Percentiles rank a stretch among this genome's conserved stretches.
Evolutionary conservation across 1,140 invertebrate species (phyloP).

Genomic region (Aethina tumida): DNA sequence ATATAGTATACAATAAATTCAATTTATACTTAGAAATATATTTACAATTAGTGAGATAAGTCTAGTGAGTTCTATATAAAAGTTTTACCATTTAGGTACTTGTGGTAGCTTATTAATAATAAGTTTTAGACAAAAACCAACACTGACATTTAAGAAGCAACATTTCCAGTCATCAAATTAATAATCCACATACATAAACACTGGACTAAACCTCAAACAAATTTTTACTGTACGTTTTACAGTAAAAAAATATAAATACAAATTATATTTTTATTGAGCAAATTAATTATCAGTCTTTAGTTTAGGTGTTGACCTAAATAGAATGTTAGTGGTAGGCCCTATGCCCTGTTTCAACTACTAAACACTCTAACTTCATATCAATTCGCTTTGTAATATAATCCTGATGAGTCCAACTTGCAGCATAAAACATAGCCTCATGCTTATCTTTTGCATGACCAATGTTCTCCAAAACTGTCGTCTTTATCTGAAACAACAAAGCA

Average conservation of each 20-base stretch:
- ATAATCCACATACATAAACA: too few species aligned
- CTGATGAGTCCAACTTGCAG: constrained; percentile 29
- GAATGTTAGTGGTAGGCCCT: constrained; percentile 19
- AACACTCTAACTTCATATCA: constrained; percentile 25
- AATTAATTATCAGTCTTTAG: constrained; percentile 3
- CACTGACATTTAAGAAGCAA: too few species aligned
- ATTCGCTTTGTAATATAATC: constrained; percentile 20
- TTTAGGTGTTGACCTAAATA: constrained; percentile 2
- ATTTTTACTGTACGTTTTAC: background rate
- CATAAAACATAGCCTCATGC: constrained; percentile 30
- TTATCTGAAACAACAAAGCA: constrained; percentile 24
- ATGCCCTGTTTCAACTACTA: constrained; percentile 32
- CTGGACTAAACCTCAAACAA: too few species aligned
- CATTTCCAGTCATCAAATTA: too few species aligned
- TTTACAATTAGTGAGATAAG: too few species aligned
- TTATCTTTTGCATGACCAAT: constrained; percentile 28
- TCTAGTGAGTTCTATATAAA: too few species aligned
- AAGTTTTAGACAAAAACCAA: too few species aligned
- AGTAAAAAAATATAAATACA: background rate
- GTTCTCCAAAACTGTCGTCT: constrained; percentile 31
- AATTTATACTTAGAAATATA: too few species aligned
- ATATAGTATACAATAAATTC: too few species aligned
- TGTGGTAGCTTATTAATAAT: too few species aligned
- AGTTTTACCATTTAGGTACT: too few species aligned
- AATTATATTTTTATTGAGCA: constrained; percentile 1